Conservation (phyloP, 2,888 invertebrate genomes). For the Chalcis sispes region DNA sequence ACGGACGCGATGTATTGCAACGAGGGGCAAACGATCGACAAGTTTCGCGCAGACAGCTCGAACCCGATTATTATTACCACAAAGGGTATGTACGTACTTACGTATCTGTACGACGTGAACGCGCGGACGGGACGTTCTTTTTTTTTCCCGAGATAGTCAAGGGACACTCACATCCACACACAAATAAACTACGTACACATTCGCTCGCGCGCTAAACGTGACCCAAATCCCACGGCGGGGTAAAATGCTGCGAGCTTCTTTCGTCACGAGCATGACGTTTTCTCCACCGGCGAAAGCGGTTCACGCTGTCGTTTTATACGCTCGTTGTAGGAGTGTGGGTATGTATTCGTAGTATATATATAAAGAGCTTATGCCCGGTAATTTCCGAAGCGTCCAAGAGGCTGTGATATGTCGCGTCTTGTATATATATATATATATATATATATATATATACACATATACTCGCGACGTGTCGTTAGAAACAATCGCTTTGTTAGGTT, state of each 20-base stretch:
- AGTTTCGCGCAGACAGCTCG: conserved; percentile 1
- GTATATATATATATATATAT: not conserved
- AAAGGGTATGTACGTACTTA: not conserved
- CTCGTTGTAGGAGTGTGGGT: no score
- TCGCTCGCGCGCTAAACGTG: conserved; percentile 65
- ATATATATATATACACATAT: not conserved
- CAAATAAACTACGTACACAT: not conserved
- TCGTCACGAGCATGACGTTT: conserved; percentile 50
- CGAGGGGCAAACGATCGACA: conserved; percentile 10
- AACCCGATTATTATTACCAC: not conserved
- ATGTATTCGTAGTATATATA: no score
- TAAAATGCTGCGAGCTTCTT: conserved; percentile 35
- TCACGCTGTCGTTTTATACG: no score
- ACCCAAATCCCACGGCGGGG: conserved; percentile 70
- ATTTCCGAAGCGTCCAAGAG: conserved; percentile 14
- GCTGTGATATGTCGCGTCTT: conserved; percentile 27
- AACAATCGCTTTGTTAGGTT: no score
- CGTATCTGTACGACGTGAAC: not conserved
- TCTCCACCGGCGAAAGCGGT: no score
- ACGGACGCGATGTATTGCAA: no score
- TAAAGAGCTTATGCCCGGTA: no score
- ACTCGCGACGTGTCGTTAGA: no score
- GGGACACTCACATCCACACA: not conserved
- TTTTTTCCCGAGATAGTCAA: not conserved
- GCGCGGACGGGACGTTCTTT: not conserved